Conservation (phyloP, 2,113 vertebrate genomes). For the Budorcas taxicolor region DNA sequence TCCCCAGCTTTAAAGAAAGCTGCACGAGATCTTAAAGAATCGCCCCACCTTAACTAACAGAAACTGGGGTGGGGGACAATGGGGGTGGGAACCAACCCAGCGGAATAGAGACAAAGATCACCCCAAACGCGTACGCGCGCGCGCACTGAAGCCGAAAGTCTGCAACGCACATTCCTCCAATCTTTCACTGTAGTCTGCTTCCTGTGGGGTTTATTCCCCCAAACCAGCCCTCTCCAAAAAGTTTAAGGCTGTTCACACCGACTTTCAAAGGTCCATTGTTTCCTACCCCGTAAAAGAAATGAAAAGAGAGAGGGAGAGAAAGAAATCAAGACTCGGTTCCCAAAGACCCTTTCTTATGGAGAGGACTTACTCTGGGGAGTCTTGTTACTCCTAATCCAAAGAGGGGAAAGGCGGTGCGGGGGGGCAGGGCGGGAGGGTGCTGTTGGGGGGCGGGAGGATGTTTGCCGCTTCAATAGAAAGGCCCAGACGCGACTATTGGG, state of each 20-base stretch:
- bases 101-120: constrained; percentile 45
- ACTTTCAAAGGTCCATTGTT: constrained; percentile 70
- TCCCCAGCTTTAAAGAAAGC: background rate
- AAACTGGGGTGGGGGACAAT: background rate
- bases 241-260: constrained; percentile 39
- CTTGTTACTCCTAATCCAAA: background rate
- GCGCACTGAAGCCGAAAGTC: background rate
- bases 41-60: background rate
- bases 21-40: background rate
- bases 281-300: background rate
- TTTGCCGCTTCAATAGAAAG: background rate
- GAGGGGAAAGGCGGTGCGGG: background rate
- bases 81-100: background rate
- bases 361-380: background rate
- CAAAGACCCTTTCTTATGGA: background rate
- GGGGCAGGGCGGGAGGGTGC: background rate
- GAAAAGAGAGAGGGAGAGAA: background rate
- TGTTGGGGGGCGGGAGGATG: background rate
- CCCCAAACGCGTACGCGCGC: background rate
- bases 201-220: constrained; percentile 38
- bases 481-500: background rate
- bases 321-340: background rate
- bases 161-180: constrained; percentile 16
- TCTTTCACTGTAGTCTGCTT: constrained; percentile 19
- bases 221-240: constrained; percentile 27